Evolutionary conservation across 2,888 invertebrate species (phyloP).

Genomic region (Eristalinus aeneus): DNA sequence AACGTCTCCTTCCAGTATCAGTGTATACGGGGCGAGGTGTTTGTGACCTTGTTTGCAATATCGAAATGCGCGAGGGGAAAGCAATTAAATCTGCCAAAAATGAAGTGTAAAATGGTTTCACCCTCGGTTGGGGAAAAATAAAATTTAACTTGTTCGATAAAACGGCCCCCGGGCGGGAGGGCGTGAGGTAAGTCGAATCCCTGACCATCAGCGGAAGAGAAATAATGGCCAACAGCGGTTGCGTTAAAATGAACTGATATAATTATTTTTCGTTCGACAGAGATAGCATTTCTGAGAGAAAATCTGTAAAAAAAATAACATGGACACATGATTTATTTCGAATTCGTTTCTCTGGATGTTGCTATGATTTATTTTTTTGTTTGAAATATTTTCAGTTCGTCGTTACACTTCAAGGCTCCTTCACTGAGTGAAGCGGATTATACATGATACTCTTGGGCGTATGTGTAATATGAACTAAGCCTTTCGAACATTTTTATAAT

Average conservation of each 20-base stretch:
- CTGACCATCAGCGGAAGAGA: not conserved
- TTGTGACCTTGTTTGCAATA: conserved; percentile 15
- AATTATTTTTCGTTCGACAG: conserved; percentile 2
- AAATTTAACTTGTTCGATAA: conserved; percentile 44
- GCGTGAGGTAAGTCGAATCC: not conserved
- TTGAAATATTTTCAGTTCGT: too few relatives aligned
- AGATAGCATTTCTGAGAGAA: conserved; percentile 22
- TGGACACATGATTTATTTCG: not conserved
- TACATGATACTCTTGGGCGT: too few relatives aligned
- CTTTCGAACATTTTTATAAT: too few relatives aligned
- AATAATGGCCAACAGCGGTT: conserved; percentile 50
- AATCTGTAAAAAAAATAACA: too few relatives aligned
- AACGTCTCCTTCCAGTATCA: not conserved
- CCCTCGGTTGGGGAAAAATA: conserved; percentile 15
- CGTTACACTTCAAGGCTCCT: too few relatives aligned
- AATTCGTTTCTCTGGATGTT: too few relatives aligned
- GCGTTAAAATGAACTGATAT: conserved; percentile 33
- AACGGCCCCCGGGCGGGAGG: conserved; percentile 32
- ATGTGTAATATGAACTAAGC: too few relatives aligned
- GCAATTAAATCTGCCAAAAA: conserved; percentile 57
- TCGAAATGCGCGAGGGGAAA: conserved; percentile 37
- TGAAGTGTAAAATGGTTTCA: conserved; percentile 44
- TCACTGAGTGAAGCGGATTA: too few relatives aligned
- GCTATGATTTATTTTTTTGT: too few relatives aligned
- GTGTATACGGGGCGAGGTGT: not conserved